Evolutionary conservation across 2,113 vertebrate genomes (phyloP), one percentile per base, ranked within the genome.

Genomic region (Chlorodrepanis virens): DNA sequence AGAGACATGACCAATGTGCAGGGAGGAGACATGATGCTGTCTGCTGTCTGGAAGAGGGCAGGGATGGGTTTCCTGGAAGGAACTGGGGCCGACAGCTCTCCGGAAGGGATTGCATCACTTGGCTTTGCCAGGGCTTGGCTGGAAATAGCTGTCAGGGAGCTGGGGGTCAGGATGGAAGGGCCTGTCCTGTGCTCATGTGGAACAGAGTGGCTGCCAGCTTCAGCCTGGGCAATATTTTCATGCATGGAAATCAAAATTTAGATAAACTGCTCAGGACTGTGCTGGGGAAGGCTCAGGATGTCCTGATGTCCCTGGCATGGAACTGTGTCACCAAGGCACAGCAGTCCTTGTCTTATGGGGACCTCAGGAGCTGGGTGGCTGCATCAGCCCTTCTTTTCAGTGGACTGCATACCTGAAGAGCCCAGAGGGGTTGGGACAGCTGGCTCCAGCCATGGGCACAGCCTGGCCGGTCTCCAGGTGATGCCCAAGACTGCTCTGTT

Each of bases 31-130:
- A 0, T 1, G 80, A 40, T 45, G 57, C 35, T 74, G 6, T 19
- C 45, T 68, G 39, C 59, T 82, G 50, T 83, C 2, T 88, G 49
- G 45, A 49, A 78, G 44, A 82, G 64, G 60, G 44, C 19, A 85
- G 90, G 91, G 92, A 90, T 42, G 64, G 88, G 83, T 52, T 96
- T 96, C 88, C 95, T 64, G 95, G 87, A 83, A 93, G 90, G 92
- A 93, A 94, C 50, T 0, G 0, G 23, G 18, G 49, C 77, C 0
- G 4, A 39, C 9, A 2, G 47, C 10, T 76, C 83, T 86, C 82
- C 3, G 44, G 87, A 89, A 89, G 45, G 61, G 83, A n/a, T 37
- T 64, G 22, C 49, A 70, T 78, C 65, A 3, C 24, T 0, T 3
- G 23, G 12, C 11, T 64, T 45, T 49, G 35, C 47, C 57, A n/a